Percentiles rank a stretch among this genome's conserved stretches.
These are phyloP conservation scores for Helicoverpa assulta DNA, from an alignment of 2,888 invertebrate species.

Conservation along the genomic window DNA sequence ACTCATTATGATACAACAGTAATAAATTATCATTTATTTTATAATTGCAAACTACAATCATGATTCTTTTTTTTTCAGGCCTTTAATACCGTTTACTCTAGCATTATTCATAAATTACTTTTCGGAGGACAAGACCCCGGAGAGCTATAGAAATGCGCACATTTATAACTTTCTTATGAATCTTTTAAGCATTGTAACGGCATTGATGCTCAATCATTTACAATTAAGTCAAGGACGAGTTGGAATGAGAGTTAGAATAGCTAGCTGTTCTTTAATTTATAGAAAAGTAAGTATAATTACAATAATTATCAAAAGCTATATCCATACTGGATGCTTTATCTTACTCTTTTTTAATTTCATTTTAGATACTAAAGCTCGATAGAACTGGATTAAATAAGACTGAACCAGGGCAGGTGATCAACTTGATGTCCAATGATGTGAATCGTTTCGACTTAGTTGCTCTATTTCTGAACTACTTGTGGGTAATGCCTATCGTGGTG, in stretches of 20 bases:
- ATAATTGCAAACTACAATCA: constrained; percentile 1
- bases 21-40: constrained; percentile 10
- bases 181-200: constrained; percentile 88
- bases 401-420: constrained; percentile 94
- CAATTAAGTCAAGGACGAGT: constrained; percentile 90
- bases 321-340: too few species aligned
- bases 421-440: constrained; percentile 96
- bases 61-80: constrained; percentile 84
- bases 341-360: constrained; percentile 32
- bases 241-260: constrained; percentile 94
- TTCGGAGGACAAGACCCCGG: constrained; percentile 86
- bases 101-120: constrained; percentile 92
- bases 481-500: constrained; percentile 95
- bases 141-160: constrained; percentile 91
- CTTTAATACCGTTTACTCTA: constrained; percentile 91
- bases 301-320: too few species aligned
- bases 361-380: constrained; percentile 87
- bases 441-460: constrained; percentile 94
- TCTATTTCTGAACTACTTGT: constrained; percentile 93
- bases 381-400: constrained; percentile 91
- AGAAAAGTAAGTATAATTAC: constrained; percentile 91
- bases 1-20: constrained; percentile 26
- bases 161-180: constrained; percentile 92
- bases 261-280: constrained; percentile 95
- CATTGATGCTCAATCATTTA: constrained; percentile 92